Base-by-base conservation (phyloP, 2,113 vertebrate species). In the Corythoichthys haematopterus region DNA sequence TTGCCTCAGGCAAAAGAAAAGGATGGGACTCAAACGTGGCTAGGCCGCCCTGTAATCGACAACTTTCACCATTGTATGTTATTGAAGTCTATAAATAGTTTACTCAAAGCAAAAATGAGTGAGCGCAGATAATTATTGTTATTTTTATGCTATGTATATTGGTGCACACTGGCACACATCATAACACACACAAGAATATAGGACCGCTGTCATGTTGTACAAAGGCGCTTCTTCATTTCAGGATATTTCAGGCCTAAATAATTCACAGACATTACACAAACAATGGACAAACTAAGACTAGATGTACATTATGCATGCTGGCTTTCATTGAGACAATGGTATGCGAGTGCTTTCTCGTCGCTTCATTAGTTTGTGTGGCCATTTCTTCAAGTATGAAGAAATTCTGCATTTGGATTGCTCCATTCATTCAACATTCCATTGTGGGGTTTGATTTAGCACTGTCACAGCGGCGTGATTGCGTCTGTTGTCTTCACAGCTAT, bases 241-340 rank as follows among this genome's bases (percentile, higher is more conserved):
- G 40, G 82, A 67, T 69, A 85, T 80, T 85, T 85, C 74, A 78
- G 71, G 67, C 11, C 64, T 87, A 81, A 88, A 88, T 90, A 80
- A 88, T 88, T 88, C 78, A 88, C 71, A 74, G 61, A 83, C 73
- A 83, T 80, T 82, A 86, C 69, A 78, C 40, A 14, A 86, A 89
- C 84, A 87, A 86, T 86, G 85, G 81, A 78, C 75, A 69, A 76
- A 64, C 65, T 33, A 69, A 78, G 71, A 69, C 66, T 69, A 75
- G 75, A 70, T 56, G 83, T 81, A 77, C 76, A 87, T 85, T 81
- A 84, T 79, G 77, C 75, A 87, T 84, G 58, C 72, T 57, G 79
- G 63, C 59, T 69, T 81, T 67, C 65, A 59, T 51, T 47, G 68
- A 80, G 72, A 70, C 65, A 47, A 37, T 66, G 51, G 51, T 76